Base-by-base conservation (phyloP, 1,140 invertebrate genomes). In the Andrena cerasifolii region DNA sequence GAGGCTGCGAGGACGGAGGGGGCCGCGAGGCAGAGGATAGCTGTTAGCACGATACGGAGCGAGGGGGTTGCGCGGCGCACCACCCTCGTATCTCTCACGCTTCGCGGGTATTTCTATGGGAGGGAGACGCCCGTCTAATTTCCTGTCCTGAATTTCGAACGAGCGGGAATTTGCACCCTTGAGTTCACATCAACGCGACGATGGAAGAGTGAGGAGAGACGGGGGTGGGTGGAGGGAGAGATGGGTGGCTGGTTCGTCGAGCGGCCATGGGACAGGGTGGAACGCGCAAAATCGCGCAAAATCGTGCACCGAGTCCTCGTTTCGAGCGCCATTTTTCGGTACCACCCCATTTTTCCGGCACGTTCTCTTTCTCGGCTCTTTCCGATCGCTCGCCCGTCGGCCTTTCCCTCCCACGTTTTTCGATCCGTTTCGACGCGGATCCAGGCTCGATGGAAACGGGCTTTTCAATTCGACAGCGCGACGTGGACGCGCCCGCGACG, bases 111-210 rank as follows among this genome's bases (percentile, higher is more conserved):
- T 90, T 92, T 90, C 91, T 89, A 90, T 89, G 87, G 86, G 83
- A 89, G 87, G 88, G 89, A 90, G 89, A 86, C 88, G 87, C 85
- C 86, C 89, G 88, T 92, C 91, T 92, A 93, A 93, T 93, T 93
- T 93, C 91, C 92, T 93, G 92, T 90, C 88, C 92, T 91, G 91
- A 93, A 93, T 93, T 93, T 92, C 87, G 88, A 91, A 91, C 89
- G 88, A 90, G 83, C 86, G 76, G 80, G 89, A 92, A 91, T 91
- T 91, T 89, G 89, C 89, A 90, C 91, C 87, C 90, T 90, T 90
- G 89, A 91, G 88, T 91, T 90, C 89, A 86, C 88, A 87, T 87
- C 84, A 87, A 88, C 87, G 86, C 87, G 68, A 59, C 51, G 78
- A 71, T 63, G 78, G 78, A 58, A 84, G 78, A 70, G 67, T 7